Base-by-base conservation (phyloP, 2,888 invertebrate genomes). In the Dermolepida albohirtum region DNA sequence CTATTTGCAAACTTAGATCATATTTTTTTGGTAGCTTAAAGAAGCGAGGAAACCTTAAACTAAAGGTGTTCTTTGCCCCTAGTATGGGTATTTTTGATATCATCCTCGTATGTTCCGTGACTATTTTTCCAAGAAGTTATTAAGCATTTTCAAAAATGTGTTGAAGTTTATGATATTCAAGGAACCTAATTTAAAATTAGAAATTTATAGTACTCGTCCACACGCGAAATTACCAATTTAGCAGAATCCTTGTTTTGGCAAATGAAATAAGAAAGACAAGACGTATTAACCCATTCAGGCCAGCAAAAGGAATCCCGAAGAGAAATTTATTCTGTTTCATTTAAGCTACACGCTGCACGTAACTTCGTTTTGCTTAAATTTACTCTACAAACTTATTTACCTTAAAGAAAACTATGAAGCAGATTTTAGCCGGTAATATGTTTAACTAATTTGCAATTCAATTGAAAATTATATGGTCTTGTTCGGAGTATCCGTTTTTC, bases 381-480 rank as follows among this genome's bases (percentile, higher is more conserved):
- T 67, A 34, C 66, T 59, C 62, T 41, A 59, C 51, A 67, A 59
- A 67, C 66, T 67, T 67, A 67, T 67, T 67, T 67, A 59, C 59
- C 51, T 59, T 62, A 59, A 59, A 62, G 66, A 67, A 44, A 43
- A 67, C 59, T 59, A 59, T 51, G 62, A 67, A 65, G 59, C 66
- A 67, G 66, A 67, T 67, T 67, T 41, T 57, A 57, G 27, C 44
- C 66, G 43, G 62, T 67, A 67, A 67, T 59, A 67, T 67, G 66
- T 67, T 67, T 62, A 67, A 41, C 66, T 67, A 67, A 67, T 67
- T 67, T 67, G 66, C 66, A 67, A 67, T 67, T 67, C 66, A 67
- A 67, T 67, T 67, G 66, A 59, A 67, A 67, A 67, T 67, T 67
- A 67, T 59, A 51, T 59, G 51, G 57, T 62, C 62, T 59, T 59